Conservation (phyloP, 2,113 vertebrate genomes). For the Agapornis roseicollis region DNA sequence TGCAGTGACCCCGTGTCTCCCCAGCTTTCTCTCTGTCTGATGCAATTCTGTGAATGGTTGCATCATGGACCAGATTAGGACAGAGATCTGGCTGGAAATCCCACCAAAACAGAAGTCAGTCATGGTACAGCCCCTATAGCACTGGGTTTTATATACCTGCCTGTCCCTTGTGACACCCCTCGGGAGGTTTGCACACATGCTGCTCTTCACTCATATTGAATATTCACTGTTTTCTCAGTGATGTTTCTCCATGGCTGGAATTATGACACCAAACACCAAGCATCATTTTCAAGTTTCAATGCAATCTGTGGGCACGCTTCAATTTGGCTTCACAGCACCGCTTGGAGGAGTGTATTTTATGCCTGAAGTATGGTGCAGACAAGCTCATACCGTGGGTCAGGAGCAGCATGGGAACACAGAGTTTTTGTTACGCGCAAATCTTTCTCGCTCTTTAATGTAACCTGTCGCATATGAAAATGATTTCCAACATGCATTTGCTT, state of each 20-base stretch:
- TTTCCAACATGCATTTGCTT: conserved; percentile 37
- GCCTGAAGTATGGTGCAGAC: background rate
- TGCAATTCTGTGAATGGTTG: background rate
- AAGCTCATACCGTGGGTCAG: background rate
- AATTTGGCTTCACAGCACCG: background rate
- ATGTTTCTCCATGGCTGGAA: background rate
- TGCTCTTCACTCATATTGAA: background rate
- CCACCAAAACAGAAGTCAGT: background rate
- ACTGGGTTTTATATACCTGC: background rate
- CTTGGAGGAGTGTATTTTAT: background rate
- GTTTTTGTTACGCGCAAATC: background rate
- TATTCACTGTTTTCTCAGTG: background rate
- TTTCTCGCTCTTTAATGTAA: conserved; percentile 12
- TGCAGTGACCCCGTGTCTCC: fast-evolving
- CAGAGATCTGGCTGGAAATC: background rate
- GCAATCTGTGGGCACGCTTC: background rate
- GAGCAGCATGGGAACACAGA: background rate
- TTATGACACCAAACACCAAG: fast-evolving
- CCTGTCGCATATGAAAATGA: conserved; percentile 34
- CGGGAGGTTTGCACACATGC: background rate
- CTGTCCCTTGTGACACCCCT: background rate
- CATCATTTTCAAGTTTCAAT: background rate
- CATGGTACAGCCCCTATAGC: background rate
- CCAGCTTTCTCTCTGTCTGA: background rate
- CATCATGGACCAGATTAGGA: background rate